These are phyloP conservation scores for Xylota sylvarum DNA, from an alignment of 2,888 invertebrate species.

Conservation along the genomic window DNA sequence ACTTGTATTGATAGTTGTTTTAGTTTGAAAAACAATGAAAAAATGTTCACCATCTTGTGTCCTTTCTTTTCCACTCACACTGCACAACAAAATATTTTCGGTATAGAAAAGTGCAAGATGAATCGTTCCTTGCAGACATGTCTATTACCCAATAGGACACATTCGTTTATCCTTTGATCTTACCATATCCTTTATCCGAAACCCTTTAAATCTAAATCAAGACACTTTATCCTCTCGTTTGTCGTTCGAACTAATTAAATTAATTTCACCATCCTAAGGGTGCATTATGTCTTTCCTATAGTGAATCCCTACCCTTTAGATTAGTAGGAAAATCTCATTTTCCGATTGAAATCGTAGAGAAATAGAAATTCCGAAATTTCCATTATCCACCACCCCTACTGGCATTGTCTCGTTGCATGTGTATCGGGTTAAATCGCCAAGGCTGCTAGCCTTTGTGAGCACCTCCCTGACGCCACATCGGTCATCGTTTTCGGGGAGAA, in stretches of 20 bases:
- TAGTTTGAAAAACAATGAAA: too few species aligned
- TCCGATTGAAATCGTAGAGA: slow-evolving; percentile 22
- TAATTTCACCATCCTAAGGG: slow-evolving; percentile 49
- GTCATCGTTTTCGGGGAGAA: slow-evolving; percentile 48
- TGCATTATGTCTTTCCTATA: slow-evolving; percentile 33
- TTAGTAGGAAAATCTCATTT: slow-evolving; percentile 15
- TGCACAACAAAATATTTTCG: not conserved
- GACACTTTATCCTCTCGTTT: slow-evolving; percentile 14
- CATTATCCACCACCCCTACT: not conserved
- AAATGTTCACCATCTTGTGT: too few species aligned
- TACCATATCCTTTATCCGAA: slow-evolving; percentile 4
- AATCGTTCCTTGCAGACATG: not conserved
- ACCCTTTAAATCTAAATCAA: slow-evolving; percentile 5
- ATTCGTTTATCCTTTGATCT: slow-evolving; percentile 30
- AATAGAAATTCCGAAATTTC: slow-evolving; percentile 20
- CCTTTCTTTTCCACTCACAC: not conserved
- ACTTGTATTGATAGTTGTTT: too few species aligned
- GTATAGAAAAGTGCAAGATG: not conserved
- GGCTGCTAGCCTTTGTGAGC: not conserved
- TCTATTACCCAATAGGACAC: slow-evolving; percentile 22
- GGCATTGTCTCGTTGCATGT: slow-evolving; percentile 2
- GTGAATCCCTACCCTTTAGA: not conserved
- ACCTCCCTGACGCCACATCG: slow-evolving; percentile 57
- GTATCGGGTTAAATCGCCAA: slow-evolving; percentile 25
- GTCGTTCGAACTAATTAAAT: slow-evolving; percentile 55